Evolutionary conservation across 2,888 invertebrate genomes (phyloP), one percentile per base, ranked within the genome.

Genomic region (Scaptomyza flava): DNA sequence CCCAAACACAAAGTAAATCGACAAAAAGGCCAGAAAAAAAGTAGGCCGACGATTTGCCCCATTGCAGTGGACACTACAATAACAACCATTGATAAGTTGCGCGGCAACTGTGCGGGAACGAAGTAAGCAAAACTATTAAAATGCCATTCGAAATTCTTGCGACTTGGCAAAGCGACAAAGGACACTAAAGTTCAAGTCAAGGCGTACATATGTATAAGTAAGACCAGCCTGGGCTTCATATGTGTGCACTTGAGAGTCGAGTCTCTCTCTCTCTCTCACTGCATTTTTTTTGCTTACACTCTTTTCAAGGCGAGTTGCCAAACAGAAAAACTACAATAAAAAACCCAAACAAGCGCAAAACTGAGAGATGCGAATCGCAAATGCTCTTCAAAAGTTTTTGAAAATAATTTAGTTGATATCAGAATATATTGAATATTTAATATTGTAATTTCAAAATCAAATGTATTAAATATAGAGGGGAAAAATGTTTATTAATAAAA

Each of bases 121-220:
- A 64, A 52, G 57, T 66, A 54, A 56, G 77, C 72, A 45, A 71
- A 82, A 81, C 81, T 81, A 82, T 81, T 81, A 81, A 81, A 81
- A 79, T 81, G 70, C 73, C 80, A 81, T 82, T 80, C 50, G 51
- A 79, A 78, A 81, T 76, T 76, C 76, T 79, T 83, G 81, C 76
- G 69, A 79, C 64, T 70, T 74, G 74, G 67, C 74, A 63, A 48
- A 36, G 34, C 27, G 34, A 45, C 52, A 23, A 47, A 63, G 36
- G 9, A 17, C 51, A 58, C 50, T 46, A 53, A 38, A 54, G 57
- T 3, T n/a, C 48, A 48, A 34, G 48, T 20, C 33, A 48, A 20
- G 31, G 31, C 47, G 31, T 11, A 9, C 11, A 34, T 34, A 33
- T 4, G 3, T 33, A 12, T 34, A 50, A 51, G 52, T 30, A 17